These are phyloP conservation scores for Upupa epops DNA, from an alignment of 2,113 vertebrate species.

Conservation along the genomic window DNA sequence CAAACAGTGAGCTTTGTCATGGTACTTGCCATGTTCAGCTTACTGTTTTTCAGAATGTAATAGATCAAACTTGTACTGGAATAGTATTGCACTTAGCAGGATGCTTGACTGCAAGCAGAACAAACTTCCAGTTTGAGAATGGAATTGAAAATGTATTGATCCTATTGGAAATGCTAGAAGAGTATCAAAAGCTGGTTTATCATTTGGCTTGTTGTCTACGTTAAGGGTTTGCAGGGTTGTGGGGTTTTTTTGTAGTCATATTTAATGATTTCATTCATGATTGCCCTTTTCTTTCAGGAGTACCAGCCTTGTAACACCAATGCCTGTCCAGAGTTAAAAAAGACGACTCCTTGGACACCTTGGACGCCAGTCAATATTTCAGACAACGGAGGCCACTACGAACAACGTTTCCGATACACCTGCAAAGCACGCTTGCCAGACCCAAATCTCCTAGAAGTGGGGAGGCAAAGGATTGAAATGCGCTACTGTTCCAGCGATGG, in stretches of 20 bases:
- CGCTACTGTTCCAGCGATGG: slow-evolving; percentile 95
- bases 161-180: not conserved
- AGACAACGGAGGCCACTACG: slow-evolving; percentile 94
- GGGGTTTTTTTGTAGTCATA: not conserved
- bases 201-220: not conserved
- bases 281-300: slow-evolving; percentile 75
- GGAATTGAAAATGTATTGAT: not conserved
- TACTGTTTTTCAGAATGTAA: not conserved
- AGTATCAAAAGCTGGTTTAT: slow-evolving; percentile 24
- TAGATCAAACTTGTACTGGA: not conserved
- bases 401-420: slow-evolving; percentile 95
- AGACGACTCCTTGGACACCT: slow-evolving; percentile 96
- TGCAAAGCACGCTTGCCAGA: slow-evolving; percentile 93
- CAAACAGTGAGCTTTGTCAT: not conserved
- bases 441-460: slow-evolving; percentile 88
- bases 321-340: slow-evolving; percentile 92
- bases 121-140: not conserved
- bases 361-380: slow-evolving; percentile 98
- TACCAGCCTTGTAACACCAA: slow-evolving; percentile 94
- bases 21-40: not conserved
- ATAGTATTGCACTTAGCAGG: not conserved
- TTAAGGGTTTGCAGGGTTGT: not conserved
- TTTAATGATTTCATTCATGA: not conserved
- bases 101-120: not conserved
- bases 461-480: slow-evolving; percentile 96